Conservation (phyloP, 2,797 vertebrate species). For the Pangasius sanitwongsei region DNA sequence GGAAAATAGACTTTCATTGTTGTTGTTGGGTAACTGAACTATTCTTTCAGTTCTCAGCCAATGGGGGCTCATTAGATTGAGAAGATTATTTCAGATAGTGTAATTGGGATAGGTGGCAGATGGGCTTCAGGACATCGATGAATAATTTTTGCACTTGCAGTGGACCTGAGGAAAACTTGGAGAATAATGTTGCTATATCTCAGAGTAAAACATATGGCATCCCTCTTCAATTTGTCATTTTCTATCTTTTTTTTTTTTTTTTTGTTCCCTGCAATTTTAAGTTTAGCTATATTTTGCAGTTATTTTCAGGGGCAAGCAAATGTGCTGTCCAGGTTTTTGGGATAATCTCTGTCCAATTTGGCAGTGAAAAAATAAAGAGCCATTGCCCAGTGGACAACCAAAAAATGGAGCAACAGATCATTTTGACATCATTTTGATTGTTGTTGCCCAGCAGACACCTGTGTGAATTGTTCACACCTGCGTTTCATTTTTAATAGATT, state of each 20-base stretch:
- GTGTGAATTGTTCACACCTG: neutral
- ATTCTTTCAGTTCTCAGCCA: constrained; percentile 35
- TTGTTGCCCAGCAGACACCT: neutral
- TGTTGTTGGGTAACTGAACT: neutral
- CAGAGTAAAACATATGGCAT: neutral
- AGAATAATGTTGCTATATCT: neutral
- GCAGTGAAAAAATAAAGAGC: neutral
- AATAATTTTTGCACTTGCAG: constrained; percentile 10
- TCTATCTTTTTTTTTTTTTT: neutral
- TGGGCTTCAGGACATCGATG: constrained; percentile 40
- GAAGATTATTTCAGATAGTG: constrained; percentile 32
- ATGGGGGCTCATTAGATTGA: constrained; percentile 45
- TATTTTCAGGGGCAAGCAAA: neutral
- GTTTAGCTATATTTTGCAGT: neutral
- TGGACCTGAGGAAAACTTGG: neutral
- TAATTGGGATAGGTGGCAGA: constrained; percentile 34
- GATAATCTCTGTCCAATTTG: neutral
- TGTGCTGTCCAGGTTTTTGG: neutral
- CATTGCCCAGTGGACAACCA: no score
- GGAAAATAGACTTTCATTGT: constrained; percentile 27
- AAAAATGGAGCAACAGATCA: neutral
- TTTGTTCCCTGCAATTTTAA: neutral
- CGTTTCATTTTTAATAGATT: neutral
- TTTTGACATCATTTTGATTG: neutral
- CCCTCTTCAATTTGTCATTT: neutral